Conservation (phyloP, 2,797 vertebrate species). For the Poecilia velifera region DNA sequence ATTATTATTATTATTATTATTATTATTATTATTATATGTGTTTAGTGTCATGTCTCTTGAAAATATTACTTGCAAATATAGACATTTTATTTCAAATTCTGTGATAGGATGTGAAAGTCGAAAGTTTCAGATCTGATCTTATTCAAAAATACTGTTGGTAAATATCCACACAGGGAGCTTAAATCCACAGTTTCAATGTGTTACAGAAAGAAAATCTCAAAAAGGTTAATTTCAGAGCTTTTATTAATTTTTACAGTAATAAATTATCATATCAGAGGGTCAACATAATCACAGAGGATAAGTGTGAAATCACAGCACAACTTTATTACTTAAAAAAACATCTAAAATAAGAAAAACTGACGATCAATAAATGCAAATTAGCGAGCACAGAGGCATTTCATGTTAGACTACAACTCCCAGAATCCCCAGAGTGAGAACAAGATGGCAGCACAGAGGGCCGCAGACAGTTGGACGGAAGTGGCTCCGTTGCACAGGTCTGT, state of each 20-base stretch:
- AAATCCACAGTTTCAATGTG: neutral
- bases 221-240: neutral
- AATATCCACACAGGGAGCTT: neutral
- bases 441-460: slow-evolving; percentile 38
- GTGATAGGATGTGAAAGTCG: too few species aligned
- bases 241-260: neutral
- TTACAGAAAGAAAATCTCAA: neutral
- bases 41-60: too few species aligned
- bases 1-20: too few species aligned
- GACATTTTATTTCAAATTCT: too few species aligned
- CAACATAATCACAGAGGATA: neutral
- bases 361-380: neutral
- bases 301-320: neutral
- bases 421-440: slow-evolving; percentile 50
- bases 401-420: slow-evolving; percentile 25
- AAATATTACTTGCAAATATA: too few species aligned
- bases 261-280: neutral
- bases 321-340: neutral
- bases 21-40: too few species aligned
- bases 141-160: neutral
- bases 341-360: neutral
- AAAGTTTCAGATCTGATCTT: neutral
- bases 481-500: slow-evolving; percentile 63
- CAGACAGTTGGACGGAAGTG: slow-evolving; percentile 36
- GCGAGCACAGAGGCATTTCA: neutral